phyloP scores from a whole-genome alignment of 2,888 invertebrate species.

The Syrista parreyssii region DNA sequence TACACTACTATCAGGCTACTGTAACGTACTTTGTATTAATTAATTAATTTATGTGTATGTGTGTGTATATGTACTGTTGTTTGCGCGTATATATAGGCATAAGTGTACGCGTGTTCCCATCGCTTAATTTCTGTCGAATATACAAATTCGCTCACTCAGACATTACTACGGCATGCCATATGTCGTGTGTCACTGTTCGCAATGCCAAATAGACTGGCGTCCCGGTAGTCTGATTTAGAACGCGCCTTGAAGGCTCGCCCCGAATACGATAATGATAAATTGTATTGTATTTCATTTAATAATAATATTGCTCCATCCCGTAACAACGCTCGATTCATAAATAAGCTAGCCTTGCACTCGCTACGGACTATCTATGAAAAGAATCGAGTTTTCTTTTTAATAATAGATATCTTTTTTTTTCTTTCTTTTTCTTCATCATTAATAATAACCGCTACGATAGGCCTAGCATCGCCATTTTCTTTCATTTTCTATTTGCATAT shows the following conservation, averaged over 20 bases:
- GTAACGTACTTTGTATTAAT: not conserved
- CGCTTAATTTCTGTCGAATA: not conserved
- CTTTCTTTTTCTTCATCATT: not conserved
- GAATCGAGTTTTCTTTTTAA: not conserved
- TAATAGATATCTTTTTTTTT: not conserved
- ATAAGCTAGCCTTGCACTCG: conserved; percentile 12
- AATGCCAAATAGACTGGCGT: not conserved
- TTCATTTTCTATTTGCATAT: conserved; percentile 1
- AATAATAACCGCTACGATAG: not conserved
- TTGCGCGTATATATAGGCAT: not conserved
- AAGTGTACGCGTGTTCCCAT: not conserved
- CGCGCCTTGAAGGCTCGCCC: not conserved
- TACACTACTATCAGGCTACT: conserved; percentile 5
- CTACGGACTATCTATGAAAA: conserved; percentile 5
- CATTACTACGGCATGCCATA: not conserved
- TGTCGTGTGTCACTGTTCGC: not conserved
- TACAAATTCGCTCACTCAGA: not conserved
- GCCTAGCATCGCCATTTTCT: not conserved
- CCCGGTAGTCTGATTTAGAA: not conserved
- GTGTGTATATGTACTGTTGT: not conserved
- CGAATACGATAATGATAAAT: conserved; percentile 5
- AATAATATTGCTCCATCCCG: conserved; percentile 22
- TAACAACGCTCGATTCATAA: conserved; percentile 16
- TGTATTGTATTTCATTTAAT: conserved; percentile 7
- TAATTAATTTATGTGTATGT: not conserved